Conservation (phyloP, 2,113 vertebrate species). For the Phylloscopus trochiloides region DNA sequence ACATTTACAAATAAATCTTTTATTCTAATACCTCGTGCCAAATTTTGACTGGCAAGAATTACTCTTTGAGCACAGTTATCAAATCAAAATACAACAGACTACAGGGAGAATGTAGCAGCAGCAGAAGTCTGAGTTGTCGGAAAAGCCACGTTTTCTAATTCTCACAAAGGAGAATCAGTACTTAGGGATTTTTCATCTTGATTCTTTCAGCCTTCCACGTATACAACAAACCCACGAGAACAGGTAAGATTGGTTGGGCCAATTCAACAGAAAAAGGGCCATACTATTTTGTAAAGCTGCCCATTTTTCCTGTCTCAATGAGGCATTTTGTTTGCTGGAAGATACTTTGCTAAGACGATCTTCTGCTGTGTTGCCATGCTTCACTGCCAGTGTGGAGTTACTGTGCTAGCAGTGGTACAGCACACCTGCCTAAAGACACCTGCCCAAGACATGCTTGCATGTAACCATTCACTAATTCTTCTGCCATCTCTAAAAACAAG, state of each 20-base stretch:
- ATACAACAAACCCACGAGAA: not conserved
- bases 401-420: not conserved
- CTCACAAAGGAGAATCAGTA: not conserved
- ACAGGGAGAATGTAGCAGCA: not conserved
- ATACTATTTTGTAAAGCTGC: not conserved
- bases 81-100: slow-evolving; percentile 2
- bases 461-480: not conserved
- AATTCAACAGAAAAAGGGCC: rapidly evolving
- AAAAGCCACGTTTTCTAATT: not conserved
- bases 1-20: slow-evolving; percentile 20
- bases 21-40: slow-evolving; percentile 29
- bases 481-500: not conserved
- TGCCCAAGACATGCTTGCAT: not conserved
- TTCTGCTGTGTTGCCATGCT: not conserved
- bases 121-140: not conserved
- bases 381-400: not conserved
- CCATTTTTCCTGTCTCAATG: not conserved
- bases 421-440: not conserved
- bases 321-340: not conserved
- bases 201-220: not conserved
- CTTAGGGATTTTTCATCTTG: not conserved
- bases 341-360: not conserved
- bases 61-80: not conserved
- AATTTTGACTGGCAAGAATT: slow-evolving; percentile 37
- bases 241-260: not conserved